These are phyloP conservation scores for Piezodorus guildinii DNA, from an alignment of 1,140 invertebrate genomes.

Conservation along the genomic window DNA sequence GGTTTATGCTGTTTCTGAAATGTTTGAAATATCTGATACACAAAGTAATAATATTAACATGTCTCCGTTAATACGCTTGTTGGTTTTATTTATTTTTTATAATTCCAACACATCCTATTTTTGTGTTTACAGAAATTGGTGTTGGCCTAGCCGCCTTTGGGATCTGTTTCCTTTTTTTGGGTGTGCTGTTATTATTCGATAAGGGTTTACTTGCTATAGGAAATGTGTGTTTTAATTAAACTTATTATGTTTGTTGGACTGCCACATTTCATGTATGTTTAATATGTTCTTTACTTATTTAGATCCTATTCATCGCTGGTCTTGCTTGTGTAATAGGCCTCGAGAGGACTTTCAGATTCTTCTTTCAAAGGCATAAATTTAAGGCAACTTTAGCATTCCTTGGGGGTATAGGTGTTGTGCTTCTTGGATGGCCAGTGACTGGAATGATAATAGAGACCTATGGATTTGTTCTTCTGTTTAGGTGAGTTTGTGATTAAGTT, in stretches of 20 bases:
- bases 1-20: background rate
- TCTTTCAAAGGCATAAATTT: slow-evolving; percentile 95
- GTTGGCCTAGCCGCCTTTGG: slow-evolving; percentile 94
- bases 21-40: slow-evolving; percentile 9
- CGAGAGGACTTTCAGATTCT: slow-evolving; percentile 90
- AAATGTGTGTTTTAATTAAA: slow-evolving; percentile 64
- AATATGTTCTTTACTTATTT: slow-evolving; percentile 26
- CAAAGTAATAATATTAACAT: background rate
- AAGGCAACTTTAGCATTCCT: slow-evolving; percentile 88
- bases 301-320: slow-evolving; percentile 91
- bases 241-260: background rate
- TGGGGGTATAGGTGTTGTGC: slow-evolving; percentile 84
- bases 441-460: slow-evolving; percentile 94
- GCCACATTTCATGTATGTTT: background rate
- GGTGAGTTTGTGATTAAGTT: slow-evolving; percentile 34
- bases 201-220: slow-evolving; percentile 96
- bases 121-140: slow-evolving; percentile 74
- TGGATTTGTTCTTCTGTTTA: slow-evolving; percentile 72
- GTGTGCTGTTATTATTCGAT: slow-evolving; percentile 90
- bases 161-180: slow-evolving; percentile 88
- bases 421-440: slow-evolving; percentile 91
- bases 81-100: no score
- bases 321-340: slow-evolving; percentile 93
- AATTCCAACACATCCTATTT: background rate
- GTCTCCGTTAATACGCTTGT: no score